Conservation (phyloP, 1,140 invertebrate species). For the Hyphantria cunea region DNA sequence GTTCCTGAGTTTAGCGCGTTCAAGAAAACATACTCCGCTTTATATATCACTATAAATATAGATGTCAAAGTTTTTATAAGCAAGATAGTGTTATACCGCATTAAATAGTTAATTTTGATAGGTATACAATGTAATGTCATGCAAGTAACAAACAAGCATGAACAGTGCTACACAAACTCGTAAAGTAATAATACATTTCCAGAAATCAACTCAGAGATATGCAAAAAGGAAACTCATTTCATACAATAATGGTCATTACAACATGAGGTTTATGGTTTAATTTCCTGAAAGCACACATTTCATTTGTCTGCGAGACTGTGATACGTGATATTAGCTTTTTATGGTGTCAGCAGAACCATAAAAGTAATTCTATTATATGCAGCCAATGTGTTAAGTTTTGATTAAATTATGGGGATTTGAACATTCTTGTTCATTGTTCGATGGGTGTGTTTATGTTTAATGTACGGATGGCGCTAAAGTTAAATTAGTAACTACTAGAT, state of each 20-base stretch:
- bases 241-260: slow-evolving; percentile 39
- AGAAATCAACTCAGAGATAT: slow-evolving; percentile 12
- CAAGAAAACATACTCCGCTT: too few relatives aligned
- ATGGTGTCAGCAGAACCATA: slow-evolving; percentile 36
- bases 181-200: background rate
- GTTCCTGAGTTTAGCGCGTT: too few relatives aligned
- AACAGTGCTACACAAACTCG: background rate
- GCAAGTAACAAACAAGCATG: background rate
- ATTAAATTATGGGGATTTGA: slow-evolving; percentile 38
- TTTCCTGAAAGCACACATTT: slow-evolving; percentile 59
- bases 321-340: slow-evolving; percentile 45
- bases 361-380: slow-evolving; percentile 46
- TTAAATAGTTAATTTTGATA: too few relatives aligned
- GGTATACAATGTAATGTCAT: too few relatives aligned
- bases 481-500: too few relatives aligned
- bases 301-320: slow-evolving; percentile 42
- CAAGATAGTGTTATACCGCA: too few relatives aligned
- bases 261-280: slow-evolving; percentile 60
- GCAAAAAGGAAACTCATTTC: slow-evolving; percentile 22
- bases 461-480: background rate
- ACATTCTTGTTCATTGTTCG: background rate
- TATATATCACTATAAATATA: too few relatives aligned
- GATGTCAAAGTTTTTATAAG: too few relatives aligned
- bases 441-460: background rate
- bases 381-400: slow-evolving; percentile 44